A percentile compares a stretch with the other conserved stretches of the same genome.
These are phyloP conservation scores for Myotis planiceps DNA, from an alignment of 2,797 vertebrate genomes.

Conservation along the genomic window DNA sequence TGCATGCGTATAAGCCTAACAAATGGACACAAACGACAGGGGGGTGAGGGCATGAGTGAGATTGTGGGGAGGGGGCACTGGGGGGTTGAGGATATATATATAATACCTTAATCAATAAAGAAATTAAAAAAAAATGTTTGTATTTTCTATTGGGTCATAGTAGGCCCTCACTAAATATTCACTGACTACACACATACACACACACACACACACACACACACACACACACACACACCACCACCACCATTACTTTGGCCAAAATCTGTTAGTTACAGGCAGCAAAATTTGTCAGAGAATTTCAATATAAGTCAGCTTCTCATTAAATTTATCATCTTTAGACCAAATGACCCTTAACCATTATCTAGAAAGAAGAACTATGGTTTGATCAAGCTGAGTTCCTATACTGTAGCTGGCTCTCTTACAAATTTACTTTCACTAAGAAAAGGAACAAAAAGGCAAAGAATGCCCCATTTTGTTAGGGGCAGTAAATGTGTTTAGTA, in stretches of 20 bases:
- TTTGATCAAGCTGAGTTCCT: background rate
- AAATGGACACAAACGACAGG: too few relatives aligned
- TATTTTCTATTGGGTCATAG: background rate
- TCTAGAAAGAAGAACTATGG: background rate
- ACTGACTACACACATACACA: background rate
- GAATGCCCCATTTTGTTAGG: background rate
- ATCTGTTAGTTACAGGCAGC: background rate
- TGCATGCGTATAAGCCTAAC: too few relatives aligned
- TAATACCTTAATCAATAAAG: background rate
- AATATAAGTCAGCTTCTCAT: background rate
- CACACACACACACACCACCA: background rate
- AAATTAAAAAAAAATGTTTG: background rate
- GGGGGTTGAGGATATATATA: too few relatives aligned
- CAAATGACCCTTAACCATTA: background rate
- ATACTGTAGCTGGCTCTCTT: background rate
- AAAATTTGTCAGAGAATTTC: background rate
- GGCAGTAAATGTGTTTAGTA: background rate
- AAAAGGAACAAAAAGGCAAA: background rate
- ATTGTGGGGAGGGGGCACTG: too few relatives aligned
- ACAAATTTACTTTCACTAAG: conserved; percentile 7
- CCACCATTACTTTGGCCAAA: background rate
- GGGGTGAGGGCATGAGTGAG: too few relatives aligned
- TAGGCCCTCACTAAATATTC: background rate
- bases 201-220: too few relatives aligned
- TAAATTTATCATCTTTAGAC: background rate